phyloP scores from a whole-genome alignment of 2,888 invertebrate species.

The Torymus texanus region DNA sequence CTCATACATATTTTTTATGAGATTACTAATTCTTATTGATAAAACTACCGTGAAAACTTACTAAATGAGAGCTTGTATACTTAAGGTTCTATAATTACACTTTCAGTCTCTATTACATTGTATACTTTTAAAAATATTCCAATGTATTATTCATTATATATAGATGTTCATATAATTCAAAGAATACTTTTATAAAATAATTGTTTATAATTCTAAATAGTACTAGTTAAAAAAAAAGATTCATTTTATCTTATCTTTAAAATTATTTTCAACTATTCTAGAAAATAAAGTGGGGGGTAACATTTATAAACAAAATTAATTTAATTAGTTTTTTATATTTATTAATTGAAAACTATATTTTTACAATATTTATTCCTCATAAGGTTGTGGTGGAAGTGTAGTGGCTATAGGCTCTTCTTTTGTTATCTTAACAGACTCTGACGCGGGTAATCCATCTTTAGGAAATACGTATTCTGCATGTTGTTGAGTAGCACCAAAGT shows the following conservation, averaged over 20 bases:
- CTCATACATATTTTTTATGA: not conserved
- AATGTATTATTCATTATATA: no score
- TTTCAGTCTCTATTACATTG: no score
- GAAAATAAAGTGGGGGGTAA: no score
- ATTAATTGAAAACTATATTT: constrained; percentile 1
- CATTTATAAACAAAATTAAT: constrained; percentile 19
- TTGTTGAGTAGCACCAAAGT: constrained; percentile 38
- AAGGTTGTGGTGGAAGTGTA: constrained; percentile 7
- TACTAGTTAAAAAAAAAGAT: no score
- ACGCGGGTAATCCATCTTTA: constrained; percentile 24
- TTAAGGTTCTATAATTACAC: constrained; percentile 7
- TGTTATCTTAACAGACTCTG: constrained; percentile 9
- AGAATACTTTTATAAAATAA: constrained; percentile 14
- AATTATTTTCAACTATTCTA: no score
- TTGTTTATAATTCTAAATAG: not conserved
- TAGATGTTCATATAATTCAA: not conserved
- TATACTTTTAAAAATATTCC: no score
- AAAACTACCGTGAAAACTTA: constrained; percentile 31
- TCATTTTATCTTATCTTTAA: no score
- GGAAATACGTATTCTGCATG: constrained; percentile 40
- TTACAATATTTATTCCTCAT: constrained; percentile 19
- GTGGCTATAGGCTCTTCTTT: constrained; percentile 25
- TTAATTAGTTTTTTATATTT: constrained; percentile 22
- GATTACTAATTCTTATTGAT: not conserved
- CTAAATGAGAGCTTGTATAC: constrained; percentile 48